These are phyloP conservation scores for Therioaphis trifolii DNA, from an alignment of 2,888 invertebrate genomes.

Conservation along the genomic window DNA sequence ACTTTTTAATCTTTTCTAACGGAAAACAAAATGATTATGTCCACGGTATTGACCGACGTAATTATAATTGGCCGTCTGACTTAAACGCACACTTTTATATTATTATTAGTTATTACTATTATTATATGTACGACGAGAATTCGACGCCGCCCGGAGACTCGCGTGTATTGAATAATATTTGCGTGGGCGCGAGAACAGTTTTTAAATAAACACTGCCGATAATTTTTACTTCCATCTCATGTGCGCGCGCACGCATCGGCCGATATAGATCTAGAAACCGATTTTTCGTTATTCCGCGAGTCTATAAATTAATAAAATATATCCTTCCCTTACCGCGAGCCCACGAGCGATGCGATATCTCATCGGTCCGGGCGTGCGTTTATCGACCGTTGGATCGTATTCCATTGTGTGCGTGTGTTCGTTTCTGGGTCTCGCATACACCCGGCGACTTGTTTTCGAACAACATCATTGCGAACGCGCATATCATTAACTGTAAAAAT, in stretches of 20 bases:
- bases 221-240: no score
- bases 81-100: no score
- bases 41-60: no score
- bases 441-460: conserved; percentile 50
- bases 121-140: no score
- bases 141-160: not conserved
- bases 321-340: conserved; percentile 26
- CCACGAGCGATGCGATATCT: conserved; percentile 7
- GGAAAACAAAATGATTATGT: no score
- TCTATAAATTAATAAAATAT: conserved; percentile 37
- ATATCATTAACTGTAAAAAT: not conserved
- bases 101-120: no score
- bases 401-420: conserved; percentile 2
- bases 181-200: not conserved
- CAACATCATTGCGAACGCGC: conserved; percentile 17
- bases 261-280: conserved; percentile 23
- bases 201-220: no score
- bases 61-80: no score
- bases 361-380: not conserved
- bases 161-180: not conserved
- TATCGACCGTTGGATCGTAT: conserved; percentile 24
- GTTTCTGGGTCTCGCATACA: not conserved
- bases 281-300: conserved; percentile 22
- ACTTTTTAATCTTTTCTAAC: no score
- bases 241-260: not conserved